Percentiles rank a stretch among this genome's conserved stretches.
phyloP scores from a whole-genome alignment of 2,888 invertebrate species.

The Neoascia interrupta region DNA sequence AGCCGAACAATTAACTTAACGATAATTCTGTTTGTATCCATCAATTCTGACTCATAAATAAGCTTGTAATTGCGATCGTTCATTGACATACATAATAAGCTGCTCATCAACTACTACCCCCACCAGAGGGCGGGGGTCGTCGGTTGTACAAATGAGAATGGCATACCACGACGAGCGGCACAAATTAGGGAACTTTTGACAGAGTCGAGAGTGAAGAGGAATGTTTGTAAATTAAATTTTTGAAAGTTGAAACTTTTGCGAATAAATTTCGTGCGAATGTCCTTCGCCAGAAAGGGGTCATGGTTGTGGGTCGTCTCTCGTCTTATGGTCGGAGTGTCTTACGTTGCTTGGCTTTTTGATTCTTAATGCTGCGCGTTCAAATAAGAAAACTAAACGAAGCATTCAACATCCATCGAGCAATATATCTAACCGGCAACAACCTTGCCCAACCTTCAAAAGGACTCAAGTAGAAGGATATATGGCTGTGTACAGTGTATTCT shows the following conservation, averaged over 20 bases:
- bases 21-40: constrained; percentile 33
- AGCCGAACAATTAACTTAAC: constrained; percentile 56
- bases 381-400: constrained; percentile 65
- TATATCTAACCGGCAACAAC: constrained; percentile 40
- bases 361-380: constrained; percentile 51
- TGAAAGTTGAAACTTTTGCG: constrained; percentile 29
- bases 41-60: constrained; percentile 46
- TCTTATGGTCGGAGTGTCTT: constrained; percentile 17
- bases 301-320: constrained; percentile 9
- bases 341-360: constrained; percentile 54
- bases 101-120: too few species aligned
- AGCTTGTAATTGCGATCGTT: constrained; percentile 44
- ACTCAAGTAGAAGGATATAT: background rate
- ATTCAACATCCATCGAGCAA: constrained; percentile 43
- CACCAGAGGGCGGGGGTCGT: background rate
- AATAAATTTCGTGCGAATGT: constrained; percentile 34
- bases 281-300: constrained; percentile 23
- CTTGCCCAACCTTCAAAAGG: constrained; percentile 23
- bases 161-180: constrained; percentile 41
- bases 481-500: constrained; percentile 3
- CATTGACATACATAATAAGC: constrained; percentile 16
- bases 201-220: constrained; percentile 16
- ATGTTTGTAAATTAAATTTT: constrained; percentile 42
- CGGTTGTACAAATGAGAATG: constrained; percentile 11
- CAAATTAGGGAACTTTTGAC: constrained; percentile 39